Percentiles rank a stretch among this genome's conserved stretches.
These are phyloP conservation scores for Phalacrocorax carbo DNA, from an alignment of 2,113 vertebrate genomes.

Conservation along the genomic window DNA sequence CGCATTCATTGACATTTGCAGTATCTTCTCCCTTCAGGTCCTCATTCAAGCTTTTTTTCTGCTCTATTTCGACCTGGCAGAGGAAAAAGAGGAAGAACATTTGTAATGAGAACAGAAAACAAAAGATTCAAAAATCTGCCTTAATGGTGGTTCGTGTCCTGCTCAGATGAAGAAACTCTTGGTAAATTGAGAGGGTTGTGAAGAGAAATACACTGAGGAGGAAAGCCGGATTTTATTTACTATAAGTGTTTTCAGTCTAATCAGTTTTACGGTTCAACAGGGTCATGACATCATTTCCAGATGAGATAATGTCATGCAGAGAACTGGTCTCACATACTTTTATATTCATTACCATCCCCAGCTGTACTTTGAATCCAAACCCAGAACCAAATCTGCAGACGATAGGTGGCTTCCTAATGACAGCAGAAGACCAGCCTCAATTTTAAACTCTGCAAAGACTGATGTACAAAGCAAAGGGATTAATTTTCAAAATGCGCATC, in stretches of 20 bases:
- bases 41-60: conserved; percentile 75
- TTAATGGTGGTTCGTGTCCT: background rate
- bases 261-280: background rate
- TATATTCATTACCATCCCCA: background rate
- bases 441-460: background rate
- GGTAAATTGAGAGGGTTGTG: background rate
- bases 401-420: background rate
- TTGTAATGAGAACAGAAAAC: background rate
- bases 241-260: background rate
- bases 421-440: background rate
- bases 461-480: background rate
- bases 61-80: conserved; percentile 85
- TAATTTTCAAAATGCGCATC: background rate
- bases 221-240: background rate
- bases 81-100: conserved; percentile 2
- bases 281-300: background rate
- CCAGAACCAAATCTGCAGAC: background rate
- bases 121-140: background rate
- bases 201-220: background rate
- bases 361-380: background rate
- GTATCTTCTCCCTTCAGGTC: conserved; percentile 68
- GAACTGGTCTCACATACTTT: background rate
- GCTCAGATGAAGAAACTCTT: background rate
- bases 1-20: conserved; percentile 77
- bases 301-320: background rate